Conservation (phyloP, 2,797 vertebrate species). For the Cercopithecus hamlyni region DNA sequence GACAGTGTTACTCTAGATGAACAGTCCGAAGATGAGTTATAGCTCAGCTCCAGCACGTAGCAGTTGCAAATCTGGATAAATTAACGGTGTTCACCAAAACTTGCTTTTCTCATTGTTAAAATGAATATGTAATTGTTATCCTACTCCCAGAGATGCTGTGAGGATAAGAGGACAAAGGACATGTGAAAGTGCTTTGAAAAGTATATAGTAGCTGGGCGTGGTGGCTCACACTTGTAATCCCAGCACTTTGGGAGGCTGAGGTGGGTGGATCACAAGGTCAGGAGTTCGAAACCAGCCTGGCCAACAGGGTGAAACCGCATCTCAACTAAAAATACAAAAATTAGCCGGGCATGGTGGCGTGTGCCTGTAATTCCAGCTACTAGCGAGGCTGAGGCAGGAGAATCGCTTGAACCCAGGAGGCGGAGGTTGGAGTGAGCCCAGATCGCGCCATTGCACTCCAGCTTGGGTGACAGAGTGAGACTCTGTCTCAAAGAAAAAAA, state of each 20-base stretch:
- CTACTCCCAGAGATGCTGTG: not conserved
- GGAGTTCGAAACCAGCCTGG: not conserved
- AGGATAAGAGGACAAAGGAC: not conserved
- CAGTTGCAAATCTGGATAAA: not conserved
- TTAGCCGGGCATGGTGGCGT: fast-evolving
- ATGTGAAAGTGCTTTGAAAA: not conserved
- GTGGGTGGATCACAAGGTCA: not conserved
- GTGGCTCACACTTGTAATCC: not conserved
- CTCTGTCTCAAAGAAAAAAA: too few relatives aligned
- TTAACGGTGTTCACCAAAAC: not conserved
- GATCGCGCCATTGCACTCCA: not conserved
- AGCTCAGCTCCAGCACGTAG: not conserved
- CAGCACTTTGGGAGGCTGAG: not conserved
- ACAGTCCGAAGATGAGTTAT: not conserved
- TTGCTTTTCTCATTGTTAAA: not conserved
- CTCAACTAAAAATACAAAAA: not conserved
- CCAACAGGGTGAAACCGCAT: not conserved
- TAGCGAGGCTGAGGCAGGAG: not conserved
- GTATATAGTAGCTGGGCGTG: not conserved
- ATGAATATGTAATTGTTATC: not conserved
- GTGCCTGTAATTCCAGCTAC: not conserved
- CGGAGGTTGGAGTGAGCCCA: not conserved
- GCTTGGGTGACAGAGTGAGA: too few relatives aligned
- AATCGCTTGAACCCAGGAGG: not conserved
- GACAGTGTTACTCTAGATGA: not conserved